Percentiles rank a stretch among this genome's conserved stretches.
phyloP scores from a whole-genome alignment of 2,797 vertebrate genomes.

The Poeciliopsis infans region DNA sequence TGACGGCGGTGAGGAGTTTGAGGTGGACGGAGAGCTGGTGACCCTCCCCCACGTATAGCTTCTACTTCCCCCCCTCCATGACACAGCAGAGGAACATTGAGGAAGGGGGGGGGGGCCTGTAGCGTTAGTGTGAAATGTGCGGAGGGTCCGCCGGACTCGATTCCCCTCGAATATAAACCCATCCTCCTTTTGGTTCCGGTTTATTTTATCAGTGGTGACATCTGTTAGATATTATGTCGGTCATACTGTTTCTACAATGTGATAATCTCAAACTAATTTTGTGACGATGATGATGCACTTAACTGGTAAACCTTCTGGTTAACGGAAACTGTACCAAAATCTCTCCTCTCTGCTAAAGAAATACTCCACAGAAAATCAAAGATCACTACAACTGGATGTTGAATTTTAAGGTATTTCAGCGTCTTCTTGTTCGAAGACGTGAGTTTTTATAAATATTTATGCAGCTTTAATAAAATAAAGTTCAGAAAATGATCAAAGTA shows the following conservation, averaged over 20 bases:
- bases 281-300: constrained; percentile 74
- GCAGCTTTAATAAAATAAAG: neutral
- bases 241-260: constrained; percentile 82
- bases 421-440: neutral
- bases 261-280: constrained; percentile 74
- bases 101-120: constrained; percentile 19
- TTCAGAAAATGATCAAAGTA: neutral
- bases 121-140: constrained; percentile 8
- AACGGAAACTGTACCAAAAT: constrained; percentile 75
- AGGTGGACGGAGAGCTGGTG: constrained; percentile 93
- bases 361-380: constrained; percentile 26
- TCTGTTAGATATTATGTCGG: constrained; percentile 69
- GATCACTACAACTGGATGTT: neutral
- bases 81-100: constrained; percentile 22
- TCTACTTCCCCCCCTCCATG: constrained; percentile 19
- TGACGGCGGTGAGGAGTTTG: constrained; percentile 92
- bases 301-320: constrained; percentile 66
- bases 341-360: constrained; percentile 40
- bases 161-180: neutral
- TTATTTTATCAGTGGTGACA: constrained; percentile 57
- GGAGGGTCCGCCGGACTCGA: neutral
- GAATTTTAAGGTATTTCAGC: too few species aligned
- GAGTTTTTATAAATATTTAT: constrained; percentile 4
- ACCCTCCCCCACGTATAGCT: constrained; percentile 91
- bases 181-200: constrained; percentile 15